Conservation (phyloP, 2,888 invertebrate species). For the Lasioglossum villosulum region DNA sequence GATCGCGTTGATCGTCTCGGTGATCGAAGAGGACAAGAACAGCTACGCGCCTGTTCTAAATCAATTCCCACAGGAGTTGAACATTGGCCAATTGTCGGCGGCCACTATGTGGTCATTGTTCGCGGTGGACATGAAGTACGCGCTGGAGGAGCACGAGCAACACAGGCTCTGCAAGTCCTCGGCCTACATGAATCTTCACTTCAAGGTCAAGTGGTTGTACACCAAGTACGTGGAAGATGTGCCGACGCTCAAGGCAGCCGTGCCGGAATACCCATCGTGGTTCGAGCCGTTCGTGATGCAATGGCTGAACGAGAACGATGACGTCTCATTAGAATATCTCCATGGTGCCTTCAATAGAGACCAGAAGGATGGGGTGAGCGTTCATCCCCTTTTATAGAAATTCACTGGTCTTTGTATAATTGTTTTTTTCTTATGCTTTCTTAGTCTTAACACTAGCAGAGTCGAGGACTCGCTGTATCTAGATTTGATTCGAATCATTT, state of each 20-base stretch:
- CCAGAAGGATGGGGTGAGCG: constrained; percentile 95
- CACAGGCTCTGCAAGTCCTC: constrained; percentile 98
- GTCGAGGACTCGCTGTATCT: too few relatives aligned
- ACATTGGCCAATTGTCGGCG: constrained; percentile 98
- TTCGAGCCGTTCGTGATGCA: constrained; percentile 99
- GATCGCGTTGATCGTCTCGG: constrained; percentile 98
- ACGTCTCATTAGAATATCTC: constrained; percentile 98
- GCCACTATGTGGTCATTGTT: constrained; percentile 99
- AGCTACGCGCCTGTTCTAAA: constrained; percentile 99
- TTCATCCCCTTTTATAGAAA: not conserved
- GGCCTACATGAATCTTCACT: constrained; percentile 99
- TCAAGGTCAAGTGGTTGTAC: constrained; percentile 99
- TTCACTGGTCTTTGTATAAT: not conserved
- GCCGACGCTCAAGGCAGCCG: constrained; percentile 97
- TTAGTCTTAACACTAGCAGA: not conserved
- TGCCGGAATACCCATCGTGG: constrained; percentile 99
- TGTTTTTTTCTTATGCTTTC: too few relatives aligned
- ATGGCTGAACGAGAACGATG: constrained; percentile 99
- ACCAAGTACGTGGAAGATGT: constrained; percentile 99
- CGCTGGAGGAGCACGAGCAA: constrained; percentile 98
- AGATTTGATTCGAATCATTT: too few relatives aligned
- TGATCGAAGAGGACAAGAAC: constrained; percentile 99
- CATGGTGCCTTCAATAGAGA: constrained; percentile 99
- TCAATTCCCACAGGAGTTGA: constrained; percentile 99
- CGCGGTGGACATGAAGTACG: constrained; percentile 98